These are phyloP conservation scores for Rhagonycha lutea DNA, from an alignment of 2,888 invertebrate species.

Conservation along the genomic window DNA sequence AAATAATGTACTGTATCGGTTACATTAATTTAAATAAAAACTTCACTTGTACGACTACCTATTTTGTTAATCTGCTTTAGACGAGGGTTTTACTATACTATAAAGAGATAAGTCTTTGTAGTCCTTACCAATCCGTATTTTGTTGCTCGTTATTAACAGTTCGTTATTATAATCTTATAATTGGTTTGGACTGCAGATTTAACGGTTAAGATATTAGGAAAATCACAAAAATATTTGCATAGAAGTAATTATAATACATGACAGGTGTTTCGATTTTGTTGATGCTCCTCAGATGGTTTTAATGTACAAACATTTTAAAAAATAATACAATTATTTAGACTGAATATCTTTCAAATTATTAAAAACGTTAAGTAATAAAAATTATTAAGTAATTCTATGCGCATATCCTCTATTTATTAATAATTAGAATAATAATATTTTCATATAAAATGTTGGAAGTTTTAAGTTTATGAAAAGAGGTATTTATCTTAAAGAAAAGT, in stretches of 20 bases:
- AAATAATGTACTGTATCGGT: background rate
- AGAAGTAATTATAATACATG: no score
- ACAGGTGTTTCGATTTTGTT: no score
- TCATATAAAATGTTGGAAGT: background rate
- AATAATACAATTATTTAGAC: no score
- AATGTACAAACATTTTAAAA: no score
- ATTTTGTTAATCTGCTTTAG: background rate
- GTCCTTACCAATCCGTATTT: background rate
- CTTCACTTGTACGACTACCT: background rate
- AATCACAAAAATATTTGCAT: no score
- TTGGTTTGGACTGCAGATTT: background rate
- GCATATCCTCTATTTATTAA: no score
- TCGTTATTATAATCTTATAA: background rate
- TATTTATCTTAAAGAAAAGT: slow-evolving; percentile 9
- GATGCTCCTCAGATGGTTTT: no score
- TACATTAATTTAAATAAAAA: background rate
- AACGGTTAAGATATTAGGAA: background rate
- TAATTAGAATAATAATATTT: no score
- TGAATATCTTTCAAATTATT: no score
- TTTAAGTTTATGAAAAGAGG: slow-evolving; percentile 7
- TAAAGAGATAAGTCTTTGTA: background rate
- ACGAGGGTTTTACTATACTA: background rate
- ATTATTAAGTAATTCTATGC: no score
- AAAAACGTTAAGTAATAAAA: no score
- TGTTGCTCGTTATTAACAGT: background rate